Conservation (phyloP, 2,888 invertebrate species). For the Lasioglossum zephyrum region DNA sequence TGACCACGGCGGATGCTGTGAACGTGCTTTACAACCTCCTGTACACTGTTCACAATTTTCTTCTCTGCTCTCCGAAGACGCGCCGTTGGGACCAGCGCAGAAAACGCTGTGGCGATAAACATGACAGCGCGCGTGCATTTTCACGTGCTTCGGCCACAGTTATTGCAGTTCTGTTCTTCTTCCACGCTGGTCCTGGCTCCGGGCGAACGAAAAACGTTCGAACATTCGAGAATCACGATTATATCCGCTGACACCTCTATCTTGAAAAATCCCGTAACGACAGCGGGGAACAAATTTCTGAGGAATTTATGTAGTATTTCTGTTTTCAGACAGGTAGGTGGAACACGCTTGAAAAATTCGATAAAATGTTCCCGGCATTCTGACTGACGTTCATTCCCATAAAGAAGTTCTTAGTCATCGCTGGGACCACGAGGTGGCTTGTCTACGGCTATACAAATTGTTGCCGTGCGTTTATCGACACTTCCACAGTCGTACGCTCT, state of each 20-base stretch:
- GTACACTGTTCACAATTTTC: slow-evolving; percentile 61
- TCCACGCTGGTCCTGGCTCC: background rate
- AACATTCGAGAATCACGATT: background rate
- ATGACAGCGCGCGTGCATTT: slow-evolving; percentile 47
- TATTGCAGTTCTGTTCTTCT: slow-evolving; percentile 23
- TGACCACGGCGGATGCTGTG: slow-evolving; percentile 45
- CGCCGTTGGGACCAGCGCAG: slow-evolving; percentile 23
- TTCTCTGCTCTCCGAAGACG: slow-evolving; percentile 21
- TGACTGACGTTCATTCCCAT: background rate
- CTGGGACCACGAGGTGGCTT: background rate
- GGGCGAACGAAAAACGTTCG: slow-evolving; percentile 9
- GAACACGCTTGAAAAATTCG: slow-evolving; percentile 1
- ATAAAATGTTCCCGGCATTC: background rate
- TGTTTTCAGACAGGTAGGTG: background rate
- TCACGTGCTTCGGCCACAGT: slow-evolving; percentile 49
- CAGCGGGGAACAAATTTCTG: background rate
- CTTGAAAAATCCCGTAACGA: background rate
- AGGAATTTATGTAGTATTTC: background rate
- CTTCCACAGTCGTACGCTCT: background rate
- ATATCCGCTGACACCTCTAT: background rate
- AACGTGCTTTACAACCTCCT: slow-evolving; percentile 46
- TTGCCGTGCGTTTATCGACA: slow-evolving; percentile 32
- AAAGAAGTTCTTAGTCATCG: slow-evolving; percentile 34
- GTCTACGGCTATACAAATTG: slow-evolving; percentile 17
- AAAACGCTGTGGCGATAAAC: slow-evolving; percentile 37